Conservation (phyloP, 2,797 vertebrate species). For the Lemur catta region DNA sequence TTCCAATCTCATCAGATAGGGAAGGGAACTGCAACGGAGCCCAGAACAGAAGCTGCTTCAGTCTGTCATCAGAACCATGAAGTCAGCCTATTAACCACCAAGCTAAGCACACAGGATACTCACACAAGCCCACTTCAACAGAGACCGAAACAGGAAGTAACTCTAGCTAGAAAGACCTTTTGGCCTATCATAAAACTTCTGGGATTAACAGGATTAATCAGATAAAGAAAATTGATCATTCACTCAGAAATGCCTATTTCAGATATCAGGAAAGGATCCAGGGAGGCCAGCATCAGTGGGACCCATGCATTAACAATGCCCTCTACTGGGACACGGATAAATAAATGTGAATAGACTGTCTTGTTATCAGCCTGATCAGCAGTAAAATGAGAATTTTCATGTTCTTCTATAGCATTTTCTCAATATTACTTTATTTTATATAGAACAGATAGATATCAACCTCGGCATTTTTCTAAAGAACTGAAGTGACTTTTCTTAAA, state of each 20-base stretch:
- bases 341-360: constrained; percentile 51
- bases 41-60: constrained; percentile 75
- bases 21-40: constrained; percentile 74
- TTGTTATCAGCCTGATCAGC: constrained; percentile 26
- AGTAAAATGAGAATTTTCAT: constrained; percentile 61
- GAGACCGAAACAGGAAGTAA: constrained; percentile 84
- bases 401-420: constrained; percentile 48
- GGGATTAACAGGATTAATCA: constrained; percentile 95
- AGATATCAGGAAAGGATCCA: constrained; percentile 74
- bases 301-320: constrained; percentile 88
- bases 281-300: constrained; percentile 55
- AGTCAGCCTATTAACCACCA: constrained; percentile 54
- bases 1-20: constrained; percentile 76
- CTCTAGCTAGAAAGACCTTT: constrained; percentile 87
- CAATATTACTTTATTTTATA: constrained; percentile 57
- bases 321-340: constrained; percentile 89
- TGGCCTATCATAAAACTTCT: constrained; percentile 89
- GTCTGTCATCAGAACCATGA: constrained; percentile 80
- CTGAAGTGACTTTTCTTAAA: constrained; percentile 40
- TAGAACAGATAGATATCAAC: constrained; percentile 36
- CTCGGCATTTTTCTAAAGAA: constrained; percentile 53
- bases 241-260: constrained; percentile 82
- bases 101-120: constrained; percentile 79
- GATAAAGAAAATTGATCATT: constrained; percentile 90
- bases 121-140: constrained; percentile 77